phyloP scores from a whole-genome alignment of 2,797 vertebrate species.

The Pteropus rufus region DNA sequence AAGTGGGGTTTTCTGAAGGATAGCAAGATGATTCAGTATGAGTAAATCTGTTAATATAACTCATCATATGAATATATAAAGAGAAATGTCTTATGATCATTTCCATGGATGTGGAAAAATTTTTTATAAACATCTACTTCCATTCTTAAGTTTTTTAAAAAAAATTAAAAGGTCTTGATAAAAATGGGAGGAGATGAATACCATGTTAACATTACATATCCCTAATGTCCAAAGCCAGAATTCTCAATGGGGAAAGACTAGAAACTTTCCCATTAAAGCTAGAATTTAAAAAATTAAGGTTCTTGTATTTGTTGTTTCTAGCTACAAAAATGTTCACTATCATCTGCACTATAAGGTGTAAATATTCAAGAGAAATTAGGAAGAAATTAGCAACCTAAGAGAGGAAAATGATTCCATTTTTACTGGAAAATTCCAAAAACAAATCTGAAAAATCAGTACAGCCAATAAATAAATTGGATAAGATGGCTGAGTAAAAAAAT shows the following conservation, averaged over 20 bases:
- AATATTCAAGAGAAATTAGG: not conserved
- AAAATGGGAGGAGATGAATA: not conserved
- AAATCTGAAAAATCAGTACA: not conserved
- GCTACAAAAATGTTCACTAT: not conserved
- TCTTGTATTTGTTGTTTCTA: not conserved
- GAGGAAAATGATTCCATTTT: not conserved
- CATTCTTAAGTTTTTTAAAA: not conserved
- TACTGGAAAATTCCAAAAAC: not conserved
- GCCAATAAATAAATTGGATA: not conserved
- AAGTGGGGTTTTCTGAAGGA: not conserved
- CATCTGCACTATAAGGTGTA: not conserved
- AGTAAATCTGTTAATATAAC: not conserved
- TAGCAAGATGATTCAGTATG: not conserved
- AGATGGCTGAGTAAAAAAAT: not conserved
- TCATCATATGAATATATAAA: not conserved
- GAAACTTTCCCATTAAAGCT: not conserved
- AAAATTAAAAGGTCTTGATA: not conserved
- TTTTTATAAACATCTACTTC: not conserved
- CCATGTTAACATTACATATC: not conserved
- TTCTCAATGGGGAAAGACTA: not conserved
- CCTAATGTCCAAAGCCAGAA: not conserved
- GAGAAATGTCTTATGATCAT: not conserved
- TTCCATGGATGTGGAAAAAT: not conserved
- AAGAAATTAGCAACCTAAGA: not conserved
- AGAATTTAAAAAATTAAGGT: not conserved